Base-by-base conservation (phyloP, 2,888 invertebrate genomes). In the Drosophila subsilvestris region DNA sequence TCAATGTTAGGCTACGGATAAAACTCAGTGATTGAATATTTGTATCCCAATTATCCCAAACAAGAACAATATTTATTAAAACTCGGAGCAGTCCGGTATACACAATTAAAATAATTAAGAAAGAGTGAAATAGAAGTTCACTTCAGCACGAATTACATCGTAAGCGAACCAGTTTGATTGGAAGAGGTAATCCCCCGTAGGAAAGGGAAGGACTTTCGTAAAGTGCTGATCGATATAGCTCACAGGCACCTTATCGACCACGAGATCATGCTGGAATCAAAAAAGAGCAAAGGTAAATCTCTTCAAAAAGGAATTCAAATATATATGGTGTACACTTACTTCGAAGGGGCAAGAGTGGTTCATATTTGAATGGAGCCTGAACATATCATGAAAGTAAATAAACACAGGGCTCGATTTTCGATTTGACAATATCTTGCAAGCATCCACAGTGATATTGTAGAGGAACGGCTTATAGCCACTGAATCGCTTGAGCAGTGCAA, bases 171-270 rank as follows among this genome's bases (percentile, higher is more conserved):
- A 20, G 0, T 22, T 14, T 0, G n/a, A n/a, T 8, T 9, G 2
- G 9, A 72, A 29, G 6, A 51, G 49, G 45, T 72, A 32, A 5
- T 32, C 32, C 6, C 32, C 32, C 32, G 1, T 4, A 3, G 32
- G 32, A 32, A 32, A 61, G 1, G 61, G 45, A 7, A 63, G 10
- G 1, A 63, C 6, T 2, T 62, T n/a, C 0, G 59, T 59, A 7
- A 68, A 29, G 9, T 56, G 45, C 7, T 29, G 8, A 42, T 57
- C 56, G 0, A 74, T 10, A 32, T 32, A 59, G 6, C 18, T 20
- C 2, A 44, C 58, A 2, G 74, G 58, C 1, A 74, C 2, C 37
- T 74, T 74, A 0, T 74, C 74, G 22, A 74, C 10, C 22, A 62
- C 12, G 10, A 74, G 0, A 29, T 63, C 55, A 7, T 56, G 29